phyloP scores from a whole-genome alignment of 1,140 invertebrate genomes.

The Drosophila burlai region DNA sequence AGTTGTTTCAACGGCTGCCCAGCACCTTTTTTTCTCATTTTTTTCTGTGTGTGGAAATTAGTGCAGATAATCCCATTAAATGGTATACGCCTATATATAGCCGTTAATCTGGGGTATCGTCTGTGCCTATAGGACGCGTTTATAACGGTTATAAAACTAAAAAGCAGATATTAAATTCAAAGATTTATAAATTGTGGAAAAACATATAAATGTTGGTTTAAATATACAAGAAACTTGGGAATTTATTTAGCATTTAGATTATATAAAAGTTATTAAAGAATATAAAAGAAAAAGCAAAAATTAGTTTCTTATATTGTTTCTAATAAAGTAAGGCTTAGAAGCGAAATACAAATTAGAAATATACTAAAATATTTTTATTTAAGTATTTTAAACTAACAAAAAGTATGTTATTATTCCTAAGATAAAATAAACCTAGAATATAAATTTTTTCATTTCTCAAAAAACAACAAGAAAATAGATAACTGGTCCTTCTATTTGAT shows the following conservation, averaged over 20 bases:
- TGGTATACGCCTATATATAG: constrained; percentile 1
- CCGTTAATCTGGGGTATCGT: constrained; percentile 18
- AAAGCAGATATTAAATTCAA: not conserved
- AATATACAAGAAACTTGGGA: not conserved
- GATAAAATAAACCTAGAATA: not conserved
- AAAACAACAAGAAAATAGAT: too few species aligned
- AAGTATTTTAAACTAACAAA: not conserved
- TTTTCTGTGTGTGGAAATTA: constrained; percentile 39
- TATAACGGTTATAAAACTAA: not conserved
- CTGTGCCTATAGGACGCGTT: constrained; percentile 1
- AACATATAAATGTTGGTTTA: not conserved
- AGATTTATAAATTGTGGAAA: not conserved
- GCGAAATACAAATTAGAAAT: not conserved
- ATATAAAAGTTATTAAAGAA: not conserved
- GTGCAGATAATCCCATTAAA: constrained; percentile 64
- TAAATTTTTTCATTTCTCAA: too few species aligned
- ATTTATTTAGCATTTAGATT: not conserved
- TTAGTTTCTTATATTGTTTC: not conserved
- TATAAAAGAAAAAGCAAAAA: too few species aligned
- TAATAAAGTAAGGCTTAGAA: not conserved
- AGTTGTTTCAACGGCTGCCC: constrained; percentile 23
- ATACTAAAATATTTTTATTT: not conserved
- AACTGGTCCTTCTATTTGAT: too few species aligned
- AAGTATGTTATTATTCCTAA: not conserved
- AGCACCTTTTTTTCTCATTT: not conserved